Evolutionary conservation across 1,140 invertebrate genomes (phyloP).

Genomic region (Araneus ventricosus): DNA sequence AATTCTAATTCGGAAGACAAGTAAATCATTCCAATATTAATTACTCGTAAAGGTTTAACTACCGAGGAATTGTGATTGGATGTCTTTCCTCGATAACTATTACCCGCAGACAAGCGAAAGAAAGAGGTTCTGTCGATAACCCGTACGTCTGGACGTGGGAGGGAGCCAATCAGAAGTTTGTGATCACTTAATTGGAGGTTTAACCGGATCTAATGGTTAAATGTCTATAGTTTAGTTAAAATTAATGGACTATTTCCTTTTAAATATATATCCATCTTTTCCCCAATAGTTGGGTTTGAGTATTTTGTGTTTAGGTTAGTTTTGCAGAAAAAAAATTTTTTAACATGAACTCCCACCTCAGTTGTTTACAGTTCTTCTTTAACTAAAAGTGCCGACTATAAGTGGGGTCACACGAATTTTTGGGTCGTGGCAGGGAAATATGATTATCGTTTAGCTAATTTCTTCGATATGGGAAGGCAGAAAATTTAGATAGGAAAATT

Average conservation of each 20-base stretch:
- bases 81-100: conserved; percentile 41
- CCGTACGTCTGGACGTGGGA: neutral
- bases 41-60: conserved; percentile 11
- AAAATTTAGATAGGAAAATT: too few relatives aligned
- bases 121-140: conserved; percentile 42
- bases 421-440: too few relatives aligned
- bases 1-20: neutral
- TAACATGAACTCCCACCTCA: too few relatives aligned
- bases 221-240: neutral
- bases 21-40: neutral
- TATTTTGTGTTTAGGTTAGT: too few relatives aligned
- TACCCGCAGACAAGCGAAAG: conserved; percentile 56
- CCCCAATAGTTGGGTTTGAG: neutral
- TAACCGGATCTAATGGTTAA: conserved; percentile 18
- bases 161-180: conserved; percentile 51
- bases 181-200: conserved; percentile 31
- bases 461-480: too few relatives aligned
- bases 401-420: too few relatives aligned
- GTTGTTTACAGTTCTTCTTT: too few relatives aligned
- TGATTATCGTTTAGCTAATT: too few relatives aligned
- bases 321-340: too few relatives aligned
- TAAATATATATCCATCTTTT: neutral
- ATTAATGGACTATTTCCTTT: neutral
- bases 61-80: conserved; percentile 6
- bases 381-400: too few relatives aligned